These are phyloP conservation scores for Drosophila murphyi DNA, from an alignment of 1,140 invertebrate species.

Conservation along the genomic window DNA sequence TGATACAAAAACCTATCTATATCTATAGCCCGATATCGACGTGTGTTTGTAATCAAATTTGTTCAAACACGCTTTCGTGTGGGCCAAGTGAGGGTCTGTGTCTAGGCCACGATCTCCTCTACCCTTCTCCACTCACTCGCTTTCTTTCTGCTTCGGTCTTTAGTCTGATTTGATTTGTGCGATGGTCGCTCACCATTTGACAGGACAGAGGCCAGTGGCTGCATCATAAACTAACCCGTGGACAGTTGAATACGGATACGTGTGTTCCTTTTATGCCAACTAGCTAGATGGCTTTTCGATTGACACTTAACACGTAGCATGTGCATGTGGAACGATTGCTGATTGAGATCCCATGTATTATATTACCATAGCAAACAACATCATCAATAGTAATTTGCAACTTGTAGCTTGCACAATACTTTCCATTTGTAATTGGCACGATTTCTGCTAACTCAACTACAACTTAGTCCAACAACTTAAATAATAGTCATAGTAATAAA, in stretches of 20 bases:
- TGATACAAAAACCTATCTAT: constrained; percentile 12
- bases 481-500: too few species aligned
- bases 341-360: constrained; percentile 20
- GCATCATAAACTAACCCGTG: constrained; percentile 24
- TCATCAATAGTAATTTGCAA: neutral
- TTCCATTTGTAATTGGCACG: neutral
- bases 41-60: constrained; percentile 59
- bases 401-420: neutral
- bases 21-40: neutral
- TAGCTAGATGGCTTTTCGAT: constrained; percentile 18
- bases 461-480: too few species aligned
- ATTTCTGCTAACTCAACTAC: neutral
- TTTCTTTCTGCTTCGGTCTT: constrained; percentile 38
- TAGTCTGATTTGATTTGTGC: constrained; percentile 32
- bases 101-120: neutral
- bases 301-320: constrained; percentile 32
- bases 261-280: constrained; percentile 12
- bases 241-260: neutral
- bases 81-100: constrained; percentile 27
- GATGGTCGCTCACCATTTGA: constrained; percentile 34
- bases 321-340: constrained; percentile 17
- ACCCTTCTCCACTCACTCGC: constrained; percentile 14
- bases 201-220: constrained; percentile 38
- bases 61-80: constrained; percentile 58
- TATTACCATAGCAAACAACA: constrained; percentile 7